phyloP scores from a whole-genome alignment of 2,797 vertebrate genomes.

The Sandelia bainsii region DNA sequence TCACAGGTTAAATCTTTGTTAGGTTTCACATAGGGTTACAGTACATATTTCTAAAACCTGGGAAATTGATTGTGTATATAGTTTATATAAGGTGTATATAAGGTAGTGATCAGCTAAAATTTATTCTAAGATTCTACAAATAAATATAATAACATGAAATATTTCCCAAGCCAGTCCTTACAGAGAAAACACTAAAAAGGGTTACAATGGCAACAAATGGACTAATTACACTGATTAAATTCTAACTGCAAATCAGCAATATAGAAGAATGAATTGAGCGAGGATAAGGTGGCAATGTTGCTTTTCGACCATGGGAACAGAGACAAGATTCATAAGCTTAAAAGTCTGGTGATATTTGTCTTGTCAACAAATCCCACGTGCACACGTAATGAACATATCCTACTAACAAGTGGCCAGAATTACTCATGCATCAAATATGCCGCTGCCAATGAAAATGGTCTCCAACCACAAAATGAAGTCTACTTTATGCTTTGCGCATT shows the following conservation, averaged over 20 bases:
- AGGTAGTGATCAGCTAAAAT: too few species aligned
- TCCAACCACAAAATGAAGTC: not conserved
- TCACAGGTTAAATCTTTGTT: not conserved
- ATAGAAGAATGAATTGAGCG: not conserved
- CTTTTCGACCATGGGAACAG: too few species aligned
- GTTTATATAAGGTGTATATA: not conserved
- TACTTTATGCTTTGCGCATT: too few species aligned
- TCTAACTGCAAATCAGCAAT: not conserved
- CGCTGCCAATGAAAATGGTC: not conserved
- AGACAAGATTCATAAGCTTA: too few species aligned
- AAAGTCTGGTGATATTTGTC: not conserved
- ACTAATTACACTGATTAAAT: conserved; percentile 9
- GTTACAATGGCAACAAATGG: conserved; percentile 20
- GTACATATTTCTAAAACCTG: not conserved
- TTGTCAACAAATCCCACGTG: not conserved
- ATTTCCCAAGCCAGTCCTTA: not conserved
- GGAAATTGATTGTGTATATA: not conserved
- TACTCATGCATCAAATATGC: too few species aligned
- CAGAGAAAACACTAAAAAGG: not conserved
- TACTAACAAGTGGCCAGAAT: too few species aligned
- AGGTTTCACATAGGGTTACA: not conserved
- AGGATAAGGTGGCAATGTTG: too few species aligned
- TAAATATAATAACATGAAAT: not conserved
- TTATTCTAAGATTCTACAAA: not conserved
- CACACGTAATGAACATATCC: not conserved